Percentiles rank a stretch among this genome's conserved stretches.
These are phyloP conservation scores for Caenorhabditis sp. DNA, from an alignment of 2,888 invertebrate genomes.

Conservation along the genomic window DNA sequence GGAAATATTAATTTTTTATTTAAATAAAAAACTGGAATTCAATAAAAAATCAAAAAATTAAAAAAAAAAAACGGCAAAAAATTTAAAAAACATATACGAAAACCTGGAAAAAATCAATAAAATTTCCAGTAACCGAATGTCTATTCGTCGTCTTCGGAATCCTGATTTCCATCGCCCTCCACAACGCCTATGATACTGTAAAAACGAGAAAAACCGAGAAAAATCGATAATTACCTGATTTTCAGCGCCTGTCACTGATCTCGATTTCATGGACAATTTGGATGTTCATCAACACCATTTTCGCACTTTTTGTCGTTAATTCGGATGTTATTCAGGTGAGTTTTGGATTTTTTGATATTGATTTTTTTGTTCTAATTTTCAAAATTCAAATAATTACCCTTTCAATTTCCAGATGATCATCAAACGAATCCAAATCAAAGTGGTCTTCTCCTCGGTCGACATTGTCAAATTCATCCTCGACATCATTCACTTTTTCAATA, in stretches of 20 bases:
- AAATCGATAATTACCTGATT: background rate
- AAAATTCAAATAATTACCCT: too few species aligned
- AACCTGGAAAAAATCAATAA: too few species aligned
- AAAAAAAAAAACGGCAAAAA: too few species aligned
- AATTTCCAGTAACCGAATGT: slow-evolving; percentile 59
- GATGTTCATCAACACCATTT: slow-evolving; percentile 62
- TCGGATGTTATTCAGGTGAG: slow-evolving; percentile 62
- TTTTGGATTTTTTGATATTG: too few species aligned
- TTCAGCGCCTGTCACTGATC: slow-evolving; percentile 53
- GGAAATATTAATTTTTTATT: too few species aligned
- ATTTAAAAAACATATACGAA: too few species aligned
- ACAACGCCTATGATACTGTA: slow-evolving; percentile 60
- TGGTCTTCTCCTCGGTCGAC: slow-evolving; percentile 21
- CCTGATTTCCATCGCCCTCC: slow-evolving; percentile 56
- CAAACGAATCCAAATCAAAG: slow-evolving; percentile 29
- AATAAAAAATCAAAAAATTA: background rate
- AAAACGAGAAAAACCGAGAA: background rate
- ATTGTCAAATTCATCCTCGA: slow-evolving; percentile 50
- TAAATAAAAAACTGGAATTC: background rate
- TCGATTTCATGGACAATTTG: slow-evolving; percentile 61
- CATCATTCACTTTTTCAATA: slow-evolving; percentile 57
- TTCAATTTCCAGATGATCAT: slow-evolving; percentile 56
- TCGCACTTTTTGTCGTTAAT: slow-evolving; percentile 58
- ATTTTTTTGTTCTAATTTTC: too few species aligned
- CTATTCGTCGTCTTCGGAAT: slow-evolving; percentile 57